Percentiles rank a stretch among this genome's conserved stretches.
Evolutionary conservation across 2,113 vertebrate species (phyloP).

Genomic region (Bettongia penicillata): DNA sequence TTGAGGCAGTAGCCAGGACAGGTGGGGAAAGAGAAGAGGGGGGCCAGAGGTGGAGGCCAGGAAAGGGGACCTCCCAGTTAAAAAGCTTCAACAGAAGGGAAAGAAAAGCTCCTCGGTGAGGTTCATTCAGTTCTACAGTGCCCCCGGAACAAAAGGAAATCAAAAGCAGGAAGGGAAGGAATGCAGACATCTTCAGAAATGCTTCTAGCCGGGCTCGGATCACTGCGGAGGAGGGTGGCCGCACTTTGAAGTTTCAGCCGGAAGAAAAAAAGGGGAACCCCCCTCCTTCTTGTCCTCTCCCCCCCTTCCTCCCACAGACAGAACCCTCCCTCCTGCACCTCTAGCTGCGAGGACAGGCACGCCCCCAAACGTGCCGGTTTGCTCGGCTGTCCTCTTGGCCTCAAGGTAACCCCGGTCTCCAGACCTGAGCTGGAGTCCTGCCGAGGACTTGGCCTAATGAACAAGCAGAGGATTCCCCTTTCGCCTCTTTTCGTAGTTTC

Average conservation of each 20-base stretch:
- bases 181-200: not conserved
- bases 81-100: not conserved
- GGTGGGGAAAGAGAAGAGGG: not conserved
- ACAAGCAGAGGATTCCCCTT: not conserved
- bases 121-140: not conserved
- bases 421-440: not conserved
- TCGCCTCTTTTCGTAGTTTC: not conserved
- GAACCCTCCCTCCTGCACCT: not conserved
- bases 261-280: not conserved
- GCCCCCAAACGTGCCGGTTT: not conserved
- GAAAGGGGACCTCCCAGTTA: not conserved
- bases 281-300: not conserved
- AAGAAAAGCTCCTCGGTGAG: constrained; percentile 3
- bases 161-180: not conserved
- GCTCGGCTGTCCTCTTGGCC: not conserved
- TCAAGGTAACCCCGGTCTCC: not conserved
- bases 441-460: not conserved
- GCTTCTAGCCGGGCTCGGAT: not conserved
- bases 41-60: not conserved
- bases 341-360: not conserved
- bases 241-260: not conserved
- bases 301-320: not conserved
- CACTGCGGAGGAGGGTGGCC: no score
- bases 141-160: not conserved
- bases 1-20: not conserved